Evolutionary conservation across 1,140 invertebrate species (phyloP).

Genomic region (Dreissena rostriformis): DNA sequence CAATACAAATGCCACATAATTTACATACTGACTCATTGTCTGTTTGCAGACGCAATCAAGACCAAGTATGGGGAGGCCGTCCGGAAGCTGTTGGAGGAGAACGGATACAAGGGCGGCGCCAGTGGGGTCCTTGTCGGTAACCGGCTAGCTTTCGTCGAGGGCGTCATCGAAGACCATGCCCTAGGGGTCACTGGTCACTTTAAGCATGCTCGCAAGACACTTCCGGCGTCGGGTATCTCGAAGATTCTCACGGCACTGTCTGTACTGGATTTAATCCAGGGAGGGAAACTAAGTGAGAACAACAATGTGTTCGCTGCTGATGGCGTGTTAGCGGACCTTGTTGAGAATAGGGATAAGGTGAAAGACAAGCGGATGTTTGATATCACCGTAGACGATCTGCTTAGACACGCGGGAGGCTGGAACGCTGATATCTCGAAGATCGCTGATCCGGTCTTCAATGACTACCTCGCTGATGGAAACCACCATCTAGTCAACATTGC

Average conservation of each 20-base stretch:
- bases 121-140: conserved; percentile 71
- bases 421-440: conserved; percentile 66
- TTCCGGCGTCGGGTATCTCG: conserved; percentile 71
- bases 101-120: conserved; percentile 71
- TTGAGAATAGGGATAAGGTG: conserved; percentile 51
- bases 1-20: no score
- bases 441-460: conserved; percentile 74
- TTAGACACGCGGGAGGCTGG: conserved; percentile 77
- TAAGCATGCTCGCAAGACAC: conserved; percentile 51
- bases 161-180: conserved; percentile 74
- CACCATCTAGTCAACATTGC: conserved; percentile 70
- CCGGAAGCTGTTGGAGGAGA: conserved; percentile 58
- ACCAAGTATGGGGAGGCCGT: conserved; percentile 63
- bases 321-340: conserved; percentile 65
- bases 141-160: conserved; percentile 68
- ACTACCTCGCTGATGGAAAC: conserved; percentile 57
- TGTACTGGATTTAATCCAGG: conserved; percentile 70
- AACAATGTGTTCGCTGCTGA: conserved; percentile 71
- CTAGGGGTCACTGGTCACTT: conserved; percentile 59
- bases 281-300: conserved; percentile 61
- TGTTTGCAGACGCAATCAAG: conserved; percentile 35
- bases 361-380: conserved; percentile 68
- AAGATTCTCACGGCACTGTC: conserved; percentile 76
- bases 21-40: conserved; percentile 13
- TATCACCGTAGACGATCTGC: conserved; percentile 76